Base-by-base conservation (phyloP, 1,140 invertebrate species). In the Drosophila guanche region DNA sequence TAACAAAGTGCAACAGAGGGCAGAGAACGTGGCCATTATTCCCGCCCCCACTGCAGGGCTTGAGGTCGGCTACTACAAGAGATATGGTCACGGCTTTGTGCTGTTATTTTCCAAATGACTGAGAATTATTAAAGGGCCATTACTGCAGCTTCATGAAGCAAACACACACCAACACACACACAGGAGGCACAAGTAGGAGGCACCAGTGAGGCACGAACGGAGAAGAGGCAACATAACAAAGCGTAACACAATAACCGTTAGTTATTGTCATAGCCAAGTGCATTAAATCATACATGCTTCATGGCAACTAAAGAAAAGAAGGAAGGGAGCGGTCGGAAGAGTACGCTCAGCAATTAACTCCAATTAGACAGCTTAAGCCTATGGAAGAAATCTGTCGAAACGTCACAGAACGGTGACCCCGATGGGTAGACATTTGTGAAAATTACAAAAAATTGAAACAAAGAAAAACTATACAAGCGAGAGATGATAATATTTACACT, bases 51-150 rank as follows among this genome's bases (percentile, higher is more conserved):
- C 33, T 12, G 3, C 10, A 10, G 33, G 10, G 37, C n/a, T 68
- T 47, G 66, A 69, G 66, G 63, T 69, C 48, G 63, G 43, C 47
- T 68, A 41, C 60, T 56, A 61, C 55, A 66, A 71, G 60, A 73
- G 67, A 76, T 76, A 77, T 80, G 60, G 66, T 63, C 77, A 76
- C 75, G 62, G 62, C 83, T 83, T 83, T 83, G 66, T 88, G 61
- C 60, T 63, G 84, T 79, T 88, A 89, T 90, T 90, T 90, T 90
- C 86, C 86, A 83, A 86, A 86, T 62, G 78, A 86, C 63, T 80
- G 85, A 66, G 74, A 85, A 85, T 89, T 89, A 89, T 89, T 89
- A 89, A 89, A 89, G 76, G 69, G 69, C 42, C 77, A 89, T 89
- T 89, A 90, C 73, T 90, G 75, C 81, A 90, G 85, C 80, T 85